Percentiles rank a stretch among this genome's conserved stretches.
phyloP scores from a whole-genome alignment of 2,888 invertebrate species.

The Agrenia bidenticulata region DNA sequence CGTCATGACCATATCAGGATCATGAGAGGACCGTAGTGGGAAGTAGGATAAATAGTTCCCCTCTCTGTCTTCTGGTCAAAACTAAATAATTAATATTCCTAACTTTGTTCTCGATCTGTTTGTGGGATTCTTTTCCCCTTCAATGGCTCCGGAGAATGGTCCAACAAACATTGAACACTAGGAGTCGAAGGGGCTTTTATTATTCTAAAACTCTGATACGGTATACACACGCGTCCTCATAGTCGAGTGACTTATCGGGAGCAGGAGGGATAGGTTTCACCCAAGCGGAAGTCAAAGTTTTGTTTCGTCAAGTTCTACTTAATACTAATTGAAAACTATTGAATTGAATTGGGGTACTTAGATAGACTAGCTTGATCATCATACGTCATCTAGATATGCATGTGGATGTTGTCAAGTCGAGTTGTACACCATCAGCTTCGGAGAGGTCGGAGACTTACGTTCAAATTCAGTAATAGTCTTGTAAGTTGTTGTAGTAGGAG shows the following conservation, averaged over 20 bases:
- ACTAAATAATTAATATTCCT: conserved; percentile 10
- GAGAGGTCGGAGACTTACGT: background rate
- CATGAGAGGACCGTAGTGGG: no score
- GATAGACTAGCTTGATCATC: background rate
- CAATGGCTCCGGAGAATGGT: background rate
- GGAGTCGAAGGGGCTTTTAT: no score
- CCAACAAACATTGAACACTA: no score
- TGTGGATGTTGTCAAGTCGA: background rate
- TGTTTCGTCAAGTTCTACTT: conserved; percentile 10
- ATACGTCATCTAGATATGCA: background rate
- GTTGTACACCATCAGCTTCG: background rate
- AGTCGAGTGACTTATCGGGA: conserved; percentile 1
- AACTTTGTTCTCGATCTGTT: background rate
- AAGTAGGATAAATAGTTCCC: background rate
- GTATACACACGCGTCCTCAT: background rate
- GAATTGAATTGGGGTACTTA: background rate
- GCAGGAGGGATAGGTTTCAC: background rate
- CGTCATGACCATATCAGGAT: no score
- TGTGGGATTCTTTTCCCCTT: background rate
- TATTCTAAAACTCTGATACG: no score
- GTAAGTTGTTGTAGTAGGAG: background rate
- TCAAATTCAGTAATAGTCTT: background rate
- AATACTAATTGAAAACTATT: background rate
- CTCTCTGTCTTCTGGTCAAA: conserved; percentile 4
- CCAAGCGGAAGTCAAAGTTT: conserved; percentile 4